Conservation (phyloP, 1,140 invertebrate species). For the Zaprionus tsacasi region DNA sequence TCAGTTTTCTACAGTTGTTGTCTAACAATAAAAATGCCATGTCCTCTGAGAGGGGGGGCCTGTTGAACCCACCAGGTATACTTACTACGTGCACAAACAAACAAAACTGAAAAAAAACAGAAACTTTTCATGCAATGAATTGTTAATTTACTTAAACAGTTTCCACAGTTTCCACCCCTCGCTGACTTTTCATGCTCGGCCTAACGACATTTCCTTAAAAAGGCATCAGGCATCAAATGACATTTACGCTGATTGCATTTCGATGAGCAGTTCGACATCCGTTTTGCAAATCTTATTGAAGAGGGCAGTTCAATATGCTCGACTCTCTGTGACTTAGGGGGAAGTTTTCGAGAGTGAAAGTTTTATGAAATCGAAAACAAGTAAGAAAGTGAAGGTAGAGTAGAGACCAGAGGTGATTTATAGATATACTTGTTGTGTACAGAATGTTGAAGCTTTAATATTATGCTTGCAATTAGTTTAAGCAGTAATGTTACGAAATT, state of each 20-base stretch:
- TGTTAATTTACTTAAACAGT: slow-evolving; percentile 79
- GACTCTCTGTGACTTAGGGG: not conserved
- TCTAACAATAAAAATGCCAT: slow-evolving; percentile 69
- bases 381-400: too few species aligned
- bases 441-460: too few species aligned
- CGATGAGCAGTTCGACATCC: slow-evolving; percentile 30
- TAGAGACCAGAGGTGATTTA: too few species aligned
- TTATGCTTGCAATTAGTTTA: too few species aligned
- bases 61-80: slow-evolving; percentile 1
- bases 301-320: slow-evolving; percentile 14
- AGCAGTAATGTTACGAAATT: too few species aligned
- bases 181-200: slow-evolving; percentile 26
- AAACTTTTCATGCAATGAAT: slow-evolving; percentile 72
- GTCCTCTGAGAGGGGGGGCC: slow-evolving; percentile 18
- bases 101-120: not conserved
- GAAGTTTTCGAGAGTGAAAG: not conserved
- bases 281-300: slow-evolving; percentile 19
- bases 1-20: slow-evolving; percentile 33
- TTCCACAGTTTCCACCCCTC: slow-evolving; percentile 24
- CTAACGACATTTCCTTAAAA: slow-evolving; percentile 22
- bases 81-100: slow-evolving; percentile 14
- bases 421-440: too few species aligned
- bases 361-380: too few species aligned
- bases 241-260: slow-evolving; percentile 53
- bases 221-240: slow-evolving; percentile 39